These are phyloP conservation scores for Neocloeon triangulifer DNA, from an alignment of 1,140 invertebrate genomes.

Conservation along the genomic window DNA sequence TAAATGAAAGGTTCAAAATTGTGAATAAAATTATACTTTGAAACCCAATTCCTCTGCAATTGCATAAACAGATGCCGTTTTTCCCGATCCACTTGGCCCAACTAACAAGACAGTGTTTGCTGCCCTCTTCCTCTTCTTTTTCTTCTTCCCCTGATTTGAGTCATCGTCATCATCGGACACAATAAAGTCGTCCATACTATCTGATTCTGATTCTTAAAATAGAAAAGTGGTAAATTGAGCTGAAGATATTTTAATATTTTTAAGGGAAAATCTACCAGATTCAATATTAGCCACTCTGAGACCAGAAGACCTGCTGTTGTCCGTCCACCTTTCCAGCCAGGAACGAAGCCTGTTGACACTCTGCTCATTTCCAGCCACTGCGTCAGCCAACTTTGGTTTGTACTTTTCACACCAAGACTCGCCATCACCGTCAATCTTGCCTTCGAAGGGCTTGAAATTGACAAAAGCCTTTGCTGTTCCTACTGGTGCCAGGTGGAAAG, in stretches of 20 bases:
- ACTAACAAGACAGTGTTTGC: conserved; percentile 51
- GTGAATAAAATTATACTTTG: no score
- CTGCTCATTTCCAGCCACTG: conserved; percentile 50
- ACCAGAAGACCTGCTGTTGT: no score
- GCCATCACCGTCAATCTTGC: no score
- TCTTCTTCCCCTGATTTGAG: conserved; percentile 17
- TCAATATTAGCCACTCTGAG: no score
- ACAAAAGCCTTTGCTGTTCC: no score
- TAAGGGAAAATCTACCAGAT: no score
- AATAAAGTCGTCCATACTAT: conserved; percentile 30
- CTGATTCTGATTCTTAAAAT: conserved; percentile 15
- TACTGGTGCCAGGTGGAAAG: no score
- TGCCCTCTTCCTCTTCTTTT: conserved; percentile 15
- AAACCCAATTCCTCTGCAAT: conserved; percentile 67
- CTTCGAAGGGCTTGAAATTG: no score
- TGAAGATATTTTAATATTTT: conserved; percentile 13
- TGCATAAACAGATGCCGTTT: conserved; percentile 73
- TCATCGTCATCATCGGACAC: conserved; percentile 22
- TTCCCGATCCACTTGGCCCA: conserved; percentile 67
- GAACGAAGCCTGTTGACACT: conserved; percentile 36
- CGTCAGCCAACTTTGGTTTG: conserved; percentile 34
- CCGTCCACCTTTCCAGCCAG: conserved; percentile 47
- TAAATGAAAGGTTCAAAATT: no score
- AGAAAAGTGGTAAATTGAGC: conserved; percentile 8
- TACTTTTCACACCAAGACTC: conserved; percentile 66